Percentiles rank a stretch among this genome's conserved stretches.
These are phyloP conservation scores for Dryobates pubescens DNA, from an alignment of 2,797 vertebrate species.

Conservation along the genomic window DNA sequence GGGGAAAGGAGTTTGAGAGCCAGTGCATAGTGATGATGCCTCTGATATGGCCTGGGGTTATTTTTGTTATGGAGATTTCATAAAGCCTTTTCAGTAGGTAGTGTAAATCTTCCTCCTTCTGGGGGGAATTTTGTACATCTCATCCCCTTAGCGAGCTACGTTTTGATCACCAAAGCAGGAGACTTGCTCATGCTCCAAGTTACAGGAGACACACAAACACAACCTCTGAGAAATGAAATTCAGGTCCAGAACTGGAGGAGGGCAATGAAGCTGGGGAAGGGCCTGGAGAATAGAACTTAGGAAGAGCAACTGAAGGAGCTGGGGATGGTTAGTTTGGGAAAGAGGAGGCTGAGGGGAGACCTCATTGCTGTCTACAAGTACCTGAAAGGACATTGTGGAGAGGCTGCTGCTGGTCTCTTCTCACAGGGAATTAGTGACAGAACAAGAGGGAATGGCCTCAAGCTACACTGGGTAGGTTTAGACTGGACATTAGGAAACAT, in stretches of 20 bases:
- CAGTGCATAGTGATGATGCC: neutral
- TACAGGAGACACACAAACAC: neutral
- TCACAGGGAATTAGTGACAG: no score
- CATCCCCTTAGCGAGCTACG: neutral
- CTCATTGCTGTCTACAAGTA: no score
- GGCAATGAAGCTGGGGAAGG: no score
- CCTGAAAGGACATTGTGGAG: no score
- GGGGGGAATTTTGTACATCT: neutral
- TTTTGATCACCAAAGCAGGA: neutral
- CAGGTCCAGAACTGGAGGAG: neutral
- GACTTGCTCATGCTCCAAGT: neutral
- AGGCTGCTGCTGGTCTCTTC: no score
- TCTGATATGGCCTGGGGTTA: neutral
- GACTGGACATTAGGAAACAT: no score
- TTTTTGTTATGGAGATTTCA: neutral
- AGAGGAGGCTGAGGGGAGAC: no score
- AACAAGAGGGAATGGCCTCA: no score
- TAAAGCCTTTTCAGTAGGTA: neutral
- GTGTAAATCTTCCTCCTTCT: neutral
- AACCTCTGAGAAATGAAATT: neutral
- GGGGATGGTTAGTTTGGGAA: no score
- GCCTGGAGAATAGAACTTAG: no score
- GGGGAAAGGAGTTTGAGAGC: neutral
- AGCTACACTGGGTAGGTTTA: no score
- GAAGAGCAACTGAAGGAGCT: no score